Conservation (phyloP, 2,888 invertebrate species). For the Drosophila imparisetae region DNA sequence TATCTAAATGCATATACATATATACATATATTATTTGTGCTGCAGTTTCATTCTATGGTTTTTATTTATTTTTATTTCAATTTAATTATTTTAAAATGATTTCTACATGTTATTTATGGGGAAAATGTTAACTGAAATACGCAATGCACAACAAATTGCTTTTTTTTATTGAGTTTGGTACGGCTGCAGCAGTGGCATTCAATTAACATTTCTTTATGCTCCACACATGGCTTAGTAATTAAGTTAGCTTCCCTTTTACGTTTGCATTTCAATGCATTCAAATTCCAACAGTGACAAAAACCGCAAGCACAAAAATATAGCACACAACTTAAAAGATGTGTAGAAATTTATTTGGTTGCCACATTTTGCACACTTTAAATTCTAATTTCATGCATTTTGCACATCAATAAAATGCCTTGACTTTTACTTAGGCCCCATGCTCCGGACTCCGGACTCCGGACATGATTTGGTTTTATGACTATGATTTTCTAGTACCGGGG, state of each 20-base stretch:
- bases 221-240: slow-evolving; percentile 54
- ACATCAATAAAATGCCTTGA: slow-evolving; percentile 74
- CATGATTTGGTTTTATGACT: slow-evolving; percentile 71
- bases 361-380: slow-evolving; percentile 65
- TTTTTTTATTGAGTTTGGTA: slow-evolving; percentile 65
- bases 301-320: slow-evolving; percentile 27
- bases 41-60: slow-evolving; percentile 41
- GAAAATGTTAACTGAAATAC: slow-evolving; percentile 44
- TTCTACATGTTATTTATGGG: slow-evolving; percentile 46
- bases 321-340: slow-evolving; percentile 26
- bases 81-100: slow-evolving; percentile 78
- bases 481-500: slow-evolving; percentile 34
- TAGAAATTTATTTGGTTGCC: slow-evolving; percentile 31
- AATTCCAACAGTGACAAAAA: slow-evolving; percentile 17
- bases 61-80: slow-evolving; percentile 41
- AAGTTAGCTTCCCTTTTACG: slow-evolving; percentile 44
- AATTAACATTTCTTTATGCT: slow-evolving; percentile 67
- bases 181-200: slow-evolving; percentile 53
- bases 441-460: slow-evolving; percentile 29
- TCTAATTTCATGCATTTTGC: slow-evolving; percentile 82
- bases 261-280: slow-evolving; percentile 36
- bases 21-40: slow-evolving; percentile 49
- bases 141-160: slow-evolving; percentile 61
- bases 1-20: neutral
- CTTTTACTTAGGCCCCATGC: slow-evolving; percentile 29